Percentiles rank a stretch among this genome's conserved stretches.
Conservation (phyloP, 2,797 vertebrate species). For the Lacerta viridis region DNA sequence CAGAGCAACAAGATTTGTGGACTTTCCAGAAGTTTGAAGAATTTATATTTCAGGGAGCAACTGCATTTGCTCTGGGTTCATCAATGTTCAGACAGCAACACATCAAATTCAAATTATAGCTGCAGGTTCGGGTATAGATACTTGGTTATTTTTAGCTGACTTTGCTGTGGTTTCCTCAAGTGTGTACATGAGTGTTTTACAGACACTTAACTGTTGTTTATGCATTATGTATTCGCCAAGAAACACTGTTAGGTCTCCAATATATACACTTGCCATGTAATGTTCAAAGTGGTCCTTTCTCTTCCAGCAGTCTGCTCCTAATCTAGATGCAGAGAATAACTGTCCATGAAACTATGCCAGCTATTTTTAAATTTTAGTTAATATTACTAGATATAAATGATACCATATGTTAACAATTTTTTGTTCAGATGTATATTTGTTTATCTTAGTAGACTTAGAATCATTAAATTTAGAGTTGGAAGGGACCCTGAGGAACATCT, state of each 20-base stretch:
- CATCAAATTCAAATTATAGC: not conserved
- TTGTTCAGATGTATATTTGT: not conserved
- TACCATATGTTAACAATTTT: not conserved
- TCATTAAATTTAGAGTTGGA: not conserved
- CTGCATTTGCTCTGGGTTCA: not conserved
- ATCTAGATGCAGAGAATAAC: not conserved
- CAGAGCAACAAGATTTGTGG: too few species aligned
- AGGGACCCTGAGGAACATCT: too few species aligned
- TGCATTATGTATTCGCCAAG: not conserved
- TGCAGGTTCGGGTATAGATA: not conserved
- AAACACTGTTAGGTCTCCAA: not conserved
- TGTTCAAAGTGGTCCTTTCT: not conserved
- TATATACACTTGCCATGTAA: not conserved
- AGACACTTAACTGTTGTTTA: not conserved
- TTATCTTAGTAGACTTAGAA: not conserved
- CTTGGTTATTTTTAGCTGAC: not conserved
- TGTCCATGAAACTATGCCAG: not conserved
- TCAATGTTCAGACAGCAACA: not conserved
- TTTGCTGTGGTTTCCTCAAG: not conserved
- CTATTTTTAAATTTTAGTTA: not conserved
- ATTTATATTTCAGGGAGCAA: not conserved
- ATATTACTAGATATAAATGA: not conserved
- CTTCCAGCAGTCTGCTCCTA: not conserved
- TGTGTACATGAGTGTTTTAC: not conserved
- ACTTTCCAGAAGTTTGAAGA: not conserved